Conservation (phyloP, 2,888 invertebrate species). For the Ditula angustiorana region DNA sequence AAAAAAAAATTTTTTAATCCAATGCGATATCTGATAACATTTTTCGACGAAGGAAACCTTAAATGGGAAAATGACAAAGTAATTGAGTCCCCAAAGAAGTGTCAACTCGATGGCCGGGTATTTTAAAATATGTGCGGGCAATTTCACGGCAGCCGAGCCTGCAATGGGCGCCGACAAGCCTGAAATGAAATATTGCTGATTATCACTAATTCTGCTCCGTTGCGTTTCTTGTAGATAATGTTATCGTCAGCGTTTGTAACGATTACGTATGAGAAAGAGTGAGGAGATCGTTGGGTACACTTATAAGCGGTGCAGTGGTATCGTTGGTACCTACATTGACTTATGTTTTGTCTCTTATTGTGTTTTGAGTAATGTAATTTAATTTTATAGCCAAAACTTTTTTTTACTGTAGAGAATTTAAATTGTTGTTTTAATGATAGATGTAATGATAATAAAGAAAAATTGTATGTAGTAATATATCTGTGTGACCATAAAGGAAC, state of each 20-base stretch:
- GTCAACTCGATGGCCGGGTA: conserved; percentile 56
- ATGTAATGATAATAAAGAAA: too few relatives aligned
- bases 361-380: too few relatives aligned
- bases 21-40: background rate
- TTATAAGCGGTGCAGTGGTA: too few relatives aligned
- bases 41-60: background rate
- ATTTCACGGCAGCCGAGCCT: conserved; percentile 74
- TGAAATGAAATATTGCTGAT: conserved; percentile 71
- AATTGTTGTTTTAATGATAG: too few relatives aligned
- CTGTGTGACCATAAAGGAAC: too few relatives aligned
- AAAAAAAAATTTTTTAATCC: background rate
- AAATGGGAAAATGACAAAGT: conserved; percentile 44
- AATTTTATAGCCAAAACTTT: too few relatives aligned
- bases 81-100: conserved; percentile 61
- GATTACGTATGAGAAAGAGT: background rate
- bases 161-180: conserved; percentile 63
- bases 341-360: too few relatives aligned
- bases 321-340: too few relatives aligned
- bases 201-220: conserved; percentile 55
- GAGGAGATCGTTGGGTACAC: too few relatives aligned
- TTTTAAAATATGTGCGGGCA: conserved; percentile 75
- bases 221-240: conserved; percentile 21
- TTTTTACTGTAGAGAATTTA: too few relatives aligned
- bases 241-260: conserved; percentile 18
- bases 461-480: too few relatives aligned